phyloP scores from a whole-genome alignment of 1,140 invertebrate genomes.

The Euglossa dilemma region DNA sequence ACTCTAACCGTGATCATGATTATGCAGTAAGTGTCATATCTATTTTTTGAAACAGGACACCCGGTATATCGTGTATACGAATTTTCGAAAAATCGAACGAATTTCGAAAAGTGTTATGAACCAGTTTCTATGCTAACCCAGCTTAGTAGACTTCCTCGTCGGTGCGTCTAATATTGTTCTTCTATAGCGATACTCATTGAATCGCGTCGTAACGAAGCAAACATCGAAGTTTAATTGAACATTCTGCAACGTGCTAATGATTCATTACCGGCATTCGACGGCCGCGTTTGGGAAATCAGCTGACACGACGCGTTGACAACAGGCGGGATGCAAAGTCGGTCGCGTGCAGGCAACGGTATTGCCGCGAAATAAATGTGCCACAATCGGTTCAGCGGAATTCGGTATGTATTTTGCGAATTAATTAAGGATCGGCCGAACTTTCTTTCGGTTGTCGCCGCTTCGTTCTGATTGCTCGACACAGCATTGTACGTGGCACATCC shows the following conservation, averaged over 20 bases:
- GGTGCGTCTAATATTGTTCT: neutral
- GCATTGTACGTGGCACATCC: no score
- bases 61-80: no score
- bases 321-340: conserved; percentile 13
- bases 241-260: neutral
- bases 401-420: neutral
- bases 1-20: no score
- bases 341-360: conserved; percentile 14
- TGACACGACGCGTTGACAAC: neutral
- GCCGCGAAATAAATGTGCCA: conserved; percentile 18
- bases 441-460: neutral
- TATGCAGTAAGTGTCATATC: no score
- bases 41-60: no score
- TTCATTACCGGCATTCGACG: neutral
- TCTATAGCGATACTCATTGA: neutral
- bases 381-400: neutral
- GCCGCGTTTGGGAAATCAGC: neutral
- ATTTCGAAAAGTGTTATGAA: neutral
- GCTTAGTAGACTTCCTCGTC: neutral
- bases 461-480: no score
- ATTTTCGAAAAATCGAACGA: neutral
- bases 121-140: no score
- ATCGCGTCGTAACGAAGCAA: neutral
- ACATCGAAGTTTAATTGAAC: neutral
- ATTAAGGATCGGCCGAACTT: neutral